Evolutionary conservation across 2,113 vertebrate species (phyloP), one percentile per base, ranked within the genome.

Genomic region (Macaca mulatta): DNA sequence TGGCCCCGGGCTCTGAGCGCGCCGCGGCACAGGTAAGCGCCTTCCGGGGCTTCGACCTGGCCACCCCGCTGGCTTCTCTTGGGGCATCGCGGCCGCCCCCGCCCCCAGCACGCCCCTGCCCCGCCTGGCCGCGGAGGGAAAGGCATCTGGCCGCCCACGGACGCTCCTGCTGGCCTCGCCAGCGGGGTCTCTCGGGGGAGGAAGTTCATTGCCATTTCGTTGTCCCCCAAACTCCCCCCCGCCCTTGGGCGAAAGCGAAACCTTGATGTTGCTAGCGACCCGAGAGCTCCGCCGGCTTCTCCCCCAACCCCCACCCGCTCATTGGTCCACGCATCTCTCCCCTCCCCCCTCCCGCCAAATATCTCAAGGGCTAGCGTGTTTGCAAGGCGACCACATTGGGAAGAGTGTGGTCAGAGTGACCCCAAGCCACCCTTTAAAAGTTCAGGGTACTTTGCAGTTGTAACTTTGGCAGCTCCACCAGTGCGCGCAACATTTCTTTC

Each of bases 401-500:
- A 50, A 32, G 30, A 40, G 38, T 86, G 57, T 12, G 80, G 27
- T 38, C 94, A 20, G 20, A 61, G 77, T 40, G 79, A 91, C 79
- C 90, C 93, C 89, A 8, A 2, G 93, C 55, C 69, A 61, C 78
- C 96, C 38, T 69, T 35, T 32, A 7, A 84, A 97, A 98, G 98
- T 97, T 96, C 92, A 92, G 55, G 75, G 89, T n/a, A 92, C 95
- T 97, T 89, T 77, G 96, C 92, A 10, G 70, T 3, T 83, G 74
- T 43, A 88, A 96, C 89, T 98, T 90, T 25, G 96, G 95, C 96
- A 87, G 97, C 70, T 27, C 50, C 96, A 13, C 48, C n/a, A 20
- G 96, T 3, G 86, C 86, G 86, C 74, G 32, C 85, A 30, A 17
- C 97, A 43, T 83, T 79, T 89, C 98, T 97, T 96, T 97, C 97